These are phyloP conservation scores for Ormyrus thymus DNA, from an alignment of 2,888 invertebrate species.

Conservation along the genomic window DNA sequence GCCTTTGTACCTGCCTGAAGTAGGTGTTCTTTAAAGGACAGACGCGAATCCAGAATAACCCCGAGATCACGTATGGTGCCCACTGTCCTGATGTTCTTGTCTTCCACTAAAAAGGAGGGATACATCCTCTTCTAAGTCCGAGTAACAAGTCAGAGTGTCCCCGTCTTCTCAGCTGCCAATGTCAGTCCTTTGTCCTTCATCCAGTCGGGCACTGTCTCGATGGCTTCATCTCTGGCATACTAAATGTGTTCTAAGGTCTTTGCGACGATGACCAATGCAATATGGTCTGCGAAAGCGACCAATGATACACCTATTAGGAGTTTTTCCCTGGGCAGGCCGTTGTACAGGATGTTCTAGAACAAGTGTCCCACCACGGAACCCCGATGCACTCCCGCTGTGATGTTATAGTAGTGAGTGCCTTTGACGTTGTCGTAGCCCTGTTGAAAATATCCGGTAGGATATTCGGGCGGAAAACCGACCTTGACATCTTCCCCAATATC, in stretches of 20 bases:
- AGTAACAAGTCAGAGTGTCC: not conserved
- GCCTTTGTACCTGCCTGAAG: no score
- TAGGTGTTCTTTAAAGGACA: not conserved
- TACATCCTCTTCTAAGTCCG: not conserved
- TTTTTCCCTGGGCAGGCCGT: not conserved
- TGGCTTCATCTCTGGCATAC: not conserved
- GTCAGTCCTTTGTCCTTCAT: not conserved
- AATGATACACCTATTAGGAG: not conserved
- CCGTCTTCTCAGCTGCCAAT: not conserved
- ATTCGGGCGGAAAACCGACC: no score
- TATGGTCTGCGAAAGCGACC: not conserved
- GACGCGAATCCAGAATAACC: not conserved
- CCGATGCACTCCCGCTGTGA: constrained; percentile 54
- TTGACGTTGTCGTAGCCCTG: not conserved
- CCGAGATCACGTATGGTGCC: not conserved
- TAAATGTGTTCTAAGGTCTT: not conserved
- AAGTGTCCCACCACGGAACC: constrained; percentile 36
- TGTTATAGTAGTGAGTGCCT: constrained; percentile 11
- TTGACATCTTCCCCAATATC: no score
- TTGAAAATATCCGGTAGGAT: no score
- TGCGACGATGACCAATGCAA: constrained; percentile 3
- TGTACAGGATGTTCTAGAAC: not conserved
- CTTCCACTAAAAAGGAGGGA: not conserved
- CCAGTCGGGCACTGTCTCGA: not conserved
- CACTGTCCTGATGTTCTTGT: not conserved